Conservation (phyloP, 2,113 vertebrate genomes). For the Trogon melanurus region DNA sequence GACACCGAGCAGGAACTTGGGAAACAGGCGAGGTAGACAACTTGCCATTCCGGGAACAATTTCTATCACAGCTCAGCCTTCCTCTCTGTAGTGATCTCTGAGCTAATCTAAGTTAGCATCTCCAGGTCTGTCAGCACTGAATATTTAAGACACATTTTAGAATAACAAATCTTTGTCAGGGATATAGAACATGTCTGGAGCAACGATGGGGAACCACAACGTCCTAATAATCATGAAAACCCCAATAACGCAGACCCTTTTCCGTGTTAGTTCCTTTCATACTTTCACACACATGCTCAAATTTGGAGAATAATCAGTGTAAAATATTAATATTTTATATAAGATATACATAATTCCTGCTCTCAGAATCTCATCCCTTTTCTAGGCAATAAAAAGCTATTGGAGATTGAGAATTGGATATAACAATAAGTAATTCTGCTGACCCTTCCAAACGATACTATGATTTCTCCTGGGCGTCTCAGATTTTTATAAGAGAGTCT, state of each 20-base stretch:
- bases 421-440: background rate
- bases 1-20: background rate
- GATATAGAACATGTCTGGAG: background rate
- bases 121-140: background rate
- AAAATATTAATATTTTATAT: background rate
- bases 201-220: fast-evolving
- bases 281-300: background rate
- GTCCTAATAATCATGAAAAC: background rate
- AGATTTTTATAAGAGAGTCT: background rate
- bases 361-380: background rate
- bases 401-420: background rate
- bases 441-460: background rate
- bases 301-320: background rate
- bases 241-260: background rate
- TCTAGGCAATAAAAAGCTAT: background rate
- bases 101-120: background rate
- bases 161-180: background rate
- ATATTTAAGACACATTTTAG: background rate
- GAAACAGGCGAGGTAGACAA: background rate
- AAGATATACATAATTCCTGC: background rate
- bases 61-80: background rate
- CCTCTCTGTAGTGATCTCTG: background rate
- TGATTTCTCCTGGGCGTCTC: background rate
- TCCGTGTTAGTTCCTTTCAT: background rate
- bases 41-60: background rate